Percentiles rank a stretch among this genome's conserved stretches.
Conservation (phyloP, 2,797 vertebrate species). For the Aldrovandia affinis region DNA sequence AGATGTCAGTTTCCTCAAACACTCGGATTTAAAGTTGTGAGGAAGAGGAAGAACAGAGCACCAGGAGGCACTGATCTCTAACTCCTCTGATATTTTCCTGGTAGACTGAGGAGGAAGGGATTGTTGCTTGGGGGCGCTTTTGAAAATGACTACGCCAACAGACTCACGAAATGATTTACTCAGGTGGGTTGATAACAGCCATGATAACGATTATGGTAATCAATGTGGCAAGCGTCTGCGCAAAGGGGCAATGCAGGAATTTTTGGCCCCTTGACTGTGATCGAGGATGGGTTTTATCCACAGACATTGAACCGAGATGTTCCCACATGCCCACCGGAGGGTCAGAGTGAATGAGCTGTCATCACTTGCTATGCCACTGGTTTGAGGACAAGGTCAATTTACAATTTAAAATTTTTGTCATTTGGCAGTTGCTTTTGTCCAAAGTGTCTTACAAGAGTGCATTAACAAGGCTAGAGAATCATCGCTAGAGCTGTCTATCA, state of each 20-base stretch:
- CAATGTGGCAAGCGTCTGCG: neutral
- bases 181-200: neutral
- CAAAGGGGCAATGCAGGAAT: neutral
- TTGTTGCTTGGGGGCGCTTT: neutral
- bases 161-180: slow-evolving; percentile 11
- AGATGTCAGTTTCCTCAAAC: slow-evolving; percentile 18
- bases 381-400: neutral
- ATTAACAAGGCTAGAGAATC: too few relatives aligned
- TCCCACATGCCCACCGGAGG: neutral
- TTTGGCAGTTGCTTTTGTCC: too few relatives aligned
- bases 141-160: neutral
- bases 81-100: neutral
- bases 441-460: too few relatives aligned
- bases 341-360: neutral
- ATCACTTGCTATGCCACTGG: neutral
- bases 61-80: slow-evolving; percentile 1
- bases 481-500: too few relatives aligned
- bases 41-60: neutral
- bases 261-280: neutral
- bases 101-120: neutral
- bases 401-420: neutral
- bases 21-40: neutral
- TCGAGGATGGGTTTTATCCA: neutral
- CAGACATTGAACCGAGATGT: neutral
- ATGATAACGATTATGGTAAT: neutral